Base-by-base conservation (phyloP, 2,797 vertebrate genomes). In the Sandelia bainsii region DNA sequence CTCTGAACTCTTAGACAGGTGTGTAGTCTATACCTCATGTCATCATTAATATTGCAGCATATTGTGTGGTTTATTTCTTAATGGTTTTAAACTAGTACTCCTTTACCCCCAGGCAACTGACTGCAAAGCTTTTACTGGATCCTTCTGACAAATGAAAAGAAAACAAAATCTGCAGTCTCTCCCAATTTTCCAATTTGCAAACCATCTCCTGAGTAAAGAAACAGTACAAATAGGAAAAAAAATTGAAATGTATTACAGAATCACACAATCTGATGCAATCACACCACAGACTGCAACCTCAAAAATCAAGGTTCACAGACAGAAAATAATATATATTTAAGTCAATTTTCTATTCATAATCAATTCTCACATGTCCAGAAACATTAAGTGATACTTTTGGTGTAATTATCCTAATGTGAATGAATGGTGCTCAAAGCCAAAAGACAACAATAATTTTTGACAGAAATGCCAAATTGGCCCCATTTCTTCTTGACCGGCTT, bases 401-500 rank as follows among this genome's bases (percentile, higher is more conserved):
- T 63, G 32, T 64, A 69, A 62, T 49, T 57, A 17, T 74, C 80
- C 29, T 54, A 65, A 73, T 72, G 72, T 69, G 70, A 79, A 61
- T 62, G 56, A 78, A 79, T 34, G 48, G 56, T 34, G 40, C 48
- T 64, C 17, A 19, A 50, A 86, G 44, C 44, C 45, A 62, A 69
- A 74, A 79, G 51, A 39, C 19, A 70, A 69, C 78, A 88, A 85
- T 72, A 79, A 62, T 58, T 80, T 74, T 54, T 79, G 81, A 89
- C 84, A 89, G 56, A 84, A 82, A 84, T 42, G 68, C 69, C 75
- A 89, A 87, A 85, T 86, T 89, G 90, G 70, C 76, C 75, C 57
- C 68, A 66, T 77, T 81, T 86, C 83, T 84, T 88, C 82, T 87
- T 72, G 87, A 91, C 82, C 83, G 83, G 79, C 70, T 91, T 70